Base-by-base conservation (phyloP, 2,888 invertebrate genomes). In the Drosophila rubida region DNA sequence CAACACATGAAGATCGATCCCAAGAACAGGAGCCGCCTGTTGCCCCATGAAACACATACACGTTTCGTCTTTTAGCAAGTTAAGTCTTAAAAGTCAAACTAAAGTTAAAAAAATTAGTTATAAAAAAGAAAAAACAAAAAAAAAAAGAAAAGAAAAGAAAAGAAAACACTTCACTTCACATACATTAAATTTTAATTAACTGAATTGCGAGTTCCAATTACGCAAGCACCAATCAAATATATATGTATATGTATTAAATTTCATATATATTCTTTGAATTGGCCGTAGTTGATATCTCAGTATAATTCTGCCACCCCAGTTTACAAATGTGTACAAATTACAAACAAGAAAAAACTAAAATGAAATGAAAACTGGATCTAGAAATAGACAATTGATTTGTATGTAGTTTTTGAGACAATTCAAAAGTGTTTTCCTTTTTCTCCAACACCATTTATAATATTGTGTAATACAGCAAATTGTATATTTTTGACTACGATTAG, bases 51-150 rank as follows among this genome's bases (percentile, higher is more conserved):
- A 16, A 30, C 46, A 46, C 9, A 9, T 25, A 30, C 30, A 46
- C 16, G 66, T 67, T 75, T 65, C 55, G 55, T 41, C 39, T 67
- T 45, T 50, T 84, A 83, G 69, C 39, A 65, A 49, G 32, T 84
- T 84, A 87, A 76, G 71, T 84, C 78, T 81, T 81, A 78, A 84
- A 80, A 84, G 84, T 84, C 84, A 84, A 84, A 84, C 87, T 87
- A 84, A 82, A 82, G 72, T 78, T 69, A 76, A 84, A 79, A 79
- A 54, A 69, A 65, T 64, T 81, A 82, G 85, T 61, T 72, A 25
- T 82, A 60, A 65, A 64, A 42, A 48, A n/a, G n/a, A 48, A 42
- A 39, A 59, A 37, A 16, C 50, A 53, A 44, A 35, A 55, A 59
- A 14, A 50, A 27, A 27, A 27, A 9, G 9, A 27, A 27, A 11